phyloP scores from a whole-genome alignment of 2,797 vertebrate genomes.

The Saxicola maurus region DNA sequence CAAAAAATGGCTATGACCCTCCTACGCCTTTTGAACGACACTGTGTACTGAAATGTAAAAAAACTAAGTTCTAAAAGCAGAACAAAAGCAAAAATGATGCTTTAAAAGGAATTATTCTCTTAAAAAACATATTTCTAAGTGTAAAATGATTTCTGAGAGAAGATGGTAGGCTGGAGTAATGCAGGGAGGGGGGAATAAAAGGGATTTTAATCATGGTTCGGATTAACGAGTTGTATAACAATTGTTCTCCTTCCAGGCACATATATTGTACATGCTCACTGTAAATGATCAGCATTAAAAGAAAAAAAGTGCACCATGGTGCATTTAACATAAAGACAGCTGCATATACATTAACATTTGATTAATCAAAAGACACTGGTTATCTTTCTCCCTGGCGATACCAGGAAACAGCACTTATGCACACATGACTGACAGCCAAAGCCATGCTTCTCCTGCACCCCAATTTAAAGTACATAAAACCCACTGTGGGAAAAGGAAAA shows the following conservation, averaged over 20 bases:
- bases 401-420: background rate
- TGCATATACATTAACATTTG: conserved; percentile 29
- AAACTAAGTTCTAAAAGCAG: conserved; percentile 37
- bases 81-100: conserved; percentile 40
- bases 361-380: background rate
- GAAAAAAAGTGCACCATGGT: conserved; percentile 16
- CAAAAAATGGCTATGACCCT: conserved; percentile 44
- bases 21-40: background rate
- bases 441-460: background rate
- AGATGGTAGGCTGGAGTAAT: conserved; percentile 51
- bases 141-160: conserved; percentile 53
- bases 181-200: conserved; percentile 51
- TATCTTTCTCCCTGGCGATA: background rate
- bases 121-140: conserved; percentile 53
- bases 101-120: conserved; percentile 38
- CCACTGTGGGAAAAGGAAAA: background rate
- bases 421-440: background rate
- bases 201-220: conserved; percentile 37
- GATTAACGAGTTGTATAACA: conserved; percentile 61
- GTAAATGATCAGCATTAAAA: conserved; percentile 45
- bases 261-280: conserved; percentile 25
- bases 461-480: background rate
- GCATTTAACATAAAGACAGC: conserved; percentile 8
- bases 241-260: conserved; percentile 53
- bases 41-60: conserved; percentile 42